Conservation (phyloP, 2,797 vertebrate species). For the Garrulus glandarius region DNA sequence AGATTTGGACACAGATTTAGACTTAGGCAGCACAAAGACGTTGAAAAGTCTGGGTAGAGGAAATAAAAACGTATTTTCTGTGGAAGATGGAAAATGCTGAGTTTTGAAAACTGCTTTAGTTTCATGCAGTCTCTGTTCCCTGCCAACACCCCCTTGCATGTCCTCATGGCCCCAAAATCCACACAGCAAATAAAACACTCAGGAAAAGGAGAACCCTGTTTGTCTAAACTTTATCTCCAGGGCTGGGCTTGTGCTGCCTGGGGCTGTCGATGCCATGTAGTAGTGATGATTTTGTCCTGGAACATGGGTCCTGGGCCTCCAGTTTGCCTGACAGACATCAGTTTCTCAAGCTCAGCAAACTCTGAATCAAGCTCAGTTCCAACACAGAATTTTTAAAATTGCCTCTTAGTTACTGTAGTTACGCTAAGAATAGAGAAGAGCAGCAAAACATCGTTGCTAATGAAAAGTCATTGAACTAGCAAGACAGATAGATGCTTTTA, state of each 20-base stretch:
- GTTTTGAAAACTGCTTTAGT: background rate
- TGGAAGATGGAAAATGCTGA: background rate
- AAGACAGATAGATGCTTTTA: conserved; percentile 42
- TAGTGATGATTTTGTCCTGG: background rate
- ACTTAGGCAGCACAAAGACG: background rate
- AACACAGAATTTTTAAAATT: conserved; percentile 9
- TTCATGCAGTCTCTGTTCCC: background rate
- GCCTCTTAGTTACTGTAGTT: conserved; percentile 49
- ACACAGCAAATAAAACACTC: background rate
- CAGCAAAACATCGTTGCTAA: conserved; percentile 39
- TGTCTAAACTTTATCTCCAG: background rate
- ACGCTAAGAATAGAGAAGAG: conserved; percentile 32
- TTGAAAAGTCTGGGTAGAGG: background rate
- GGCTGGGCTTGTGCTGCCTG: background rate
- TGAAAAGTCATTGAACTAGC: conserved; percentile 53
- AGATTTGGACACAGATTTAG: background rate
- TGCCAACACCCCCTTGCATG: background rate
- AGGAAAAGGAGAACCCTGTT: background rate
- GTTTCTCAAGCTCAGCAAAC: background rate
- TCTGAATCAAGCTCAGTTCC: background rate
- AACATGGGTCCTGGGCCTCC: background rate
- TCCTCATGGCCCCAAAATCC: background rate
- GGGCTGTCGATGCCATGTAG: background rate
- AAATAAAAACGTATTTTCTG: background rate
- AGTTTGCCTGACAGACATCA: background rate